These are phyloP conservation scores for Crotalus viridis DNA, from an alignment of 2,113 vertebrate genomes.

Conservation along the genomic window DNA sequence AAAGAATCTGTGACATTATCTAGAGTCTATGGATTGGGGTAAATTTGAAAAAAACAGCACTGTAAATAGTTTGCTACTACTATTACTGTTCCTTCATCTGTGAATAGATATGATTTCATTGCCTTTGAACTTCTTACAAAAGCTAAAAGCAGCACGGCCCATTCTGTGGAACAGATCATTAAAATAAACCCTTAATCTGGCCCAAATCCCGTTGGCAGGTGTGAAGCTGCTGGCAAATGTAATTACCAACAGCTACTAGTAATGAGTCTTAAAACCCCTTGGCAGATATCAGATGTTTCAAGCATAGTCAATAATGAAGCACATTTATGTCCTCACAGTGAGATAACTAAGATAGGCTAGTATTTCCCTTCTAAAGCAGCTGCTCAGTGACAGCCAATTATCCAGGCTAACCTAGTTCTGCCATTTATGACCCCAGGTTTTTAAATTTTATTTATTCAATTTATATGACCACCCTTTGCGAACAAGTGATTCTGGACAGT, in stretches of 20 bases:
- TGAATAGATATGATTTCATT: not conserved
- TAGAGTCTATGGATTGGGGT: too few species aligned
- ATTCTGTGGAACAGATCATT: not conserved
- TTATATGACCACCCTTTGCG: not conserved
- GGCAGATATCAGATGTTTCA: constrained; percentile 7
- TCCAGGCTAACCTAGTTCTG: not conserved
- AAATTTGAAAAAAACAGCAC: not conserved
- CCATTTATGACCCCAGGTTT: not conserved
- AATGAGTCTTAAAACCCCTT: constrained; percentile 20
- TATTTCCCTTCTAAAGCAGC: not conserved
- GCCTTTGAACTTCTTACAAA: not conserved
- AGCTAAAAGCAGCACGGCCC: not conserved
- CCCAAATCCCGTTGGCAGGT: constrained; percentile 6
- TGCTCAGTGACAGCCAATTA: not conserved
- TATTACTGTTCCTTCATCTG: not conserved
- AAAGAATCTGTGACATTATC: not conserved
- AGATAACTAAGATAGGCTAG: not conserved
- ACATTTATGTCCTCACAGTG: not conserved
- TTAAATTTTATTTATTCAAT: not conserved
- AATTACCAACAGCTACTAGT: constrained; percentile 12
- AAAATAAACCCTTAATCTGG: constrained; percentile 9
- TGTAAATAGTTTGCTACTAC: not conserved
- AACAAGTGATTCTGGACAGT: not conserved
- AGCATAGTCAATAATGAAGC: not conserved
- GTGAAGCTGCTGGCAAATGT: constrained; percentile 6